Conservation (phyloP, 2,888 invertebrate species). For the Falcaria lacertinaria region DNA sequence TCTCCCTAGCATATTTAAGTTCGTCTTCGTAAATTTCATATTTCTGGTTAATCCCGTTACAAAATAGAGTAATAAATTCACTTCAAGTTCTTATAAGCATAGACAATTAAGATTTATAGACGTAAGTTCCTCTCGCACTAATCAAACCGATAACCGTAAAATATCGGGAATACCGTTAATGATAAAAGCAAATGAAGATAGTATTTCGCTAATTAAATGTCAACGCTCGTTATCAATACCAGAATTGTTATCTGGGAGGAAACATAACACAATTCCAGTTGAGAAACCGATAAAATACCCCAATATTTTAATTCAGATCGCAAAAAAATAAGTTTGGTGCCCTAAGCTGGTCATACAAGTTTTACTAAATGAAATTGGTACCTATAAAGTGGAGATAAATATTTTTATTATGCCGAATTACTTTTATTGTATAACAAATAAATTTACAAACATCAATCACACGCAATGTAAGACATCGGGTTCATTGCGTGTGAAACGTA, state of each 20-base stretch:
- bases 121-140: not conserved
- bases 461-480: not conserved
- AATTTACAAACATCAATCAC: not conserved
- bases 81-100: too few species aligned
- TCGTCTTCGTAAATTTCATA: too few species aligned
- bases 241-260: constrained; percentile 26
- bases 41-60: too few species aligned
- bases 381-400: too few species aligned
- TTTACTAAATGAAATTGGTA: too few species aligned
- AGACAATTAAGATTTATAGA: not conserved
- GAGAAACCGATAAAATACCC: constrained; percentile 2
- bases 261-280: constrained; percentile 25
- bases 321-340: too few species aligned
- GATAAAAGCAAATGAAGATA: constrained; percentile 6
- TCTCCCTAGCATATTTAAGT: too few species aligned
- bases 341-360: too few species aligned
- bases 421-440: too few species aligned
- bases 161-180: not conserved
- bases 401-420: too few species aligned
- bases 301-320: constrained; percentile 1
- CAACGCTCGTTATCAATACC: constrained; percentile 3
- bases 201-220: constrained; percentile 7
- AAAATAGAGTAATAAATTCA: too few species aligned
- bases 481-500: not conserved
- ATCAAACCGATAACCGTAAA: not conserved